Conservation (phyloP, 2,797 vertebrate species). For the Phataginus tetradactyla region DNA sequence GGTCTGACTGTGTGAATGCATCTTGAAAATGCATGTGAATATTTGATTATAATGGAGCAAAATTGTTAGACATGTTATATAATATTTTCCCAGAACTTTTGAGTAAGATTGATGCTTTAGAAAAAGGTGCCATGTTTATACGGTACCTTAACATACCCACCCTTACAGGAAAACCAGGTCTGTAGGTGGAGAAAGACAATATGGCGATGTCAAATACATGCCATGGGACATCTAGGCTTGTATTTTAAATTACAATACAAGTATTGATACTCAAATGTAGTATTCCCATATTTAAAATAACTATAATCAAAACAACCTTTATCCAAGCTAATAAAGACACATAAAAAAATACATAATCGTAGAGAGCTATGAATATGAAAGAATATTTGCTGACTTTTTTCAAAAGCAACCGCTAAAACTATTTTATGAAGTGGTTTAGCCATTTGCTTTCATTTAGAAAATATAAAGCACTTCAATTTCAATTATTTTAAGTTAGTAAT, state of each 20-base stretch:
- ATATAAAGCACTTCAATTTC: conserved; percentile 66
- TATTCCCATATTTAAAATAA: background rate
- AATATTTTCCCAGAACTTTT: background rate
- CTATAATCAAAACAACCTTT: background rate
- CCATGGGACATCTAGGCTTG: background rate
- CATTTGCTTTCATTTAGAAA: conserved; percentile 83
- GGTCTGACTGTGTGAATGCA: background rate
- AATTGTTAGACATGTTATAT: background rate
- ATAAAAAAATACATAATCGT: conserved; percentile 38
- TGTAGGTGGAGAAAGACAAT: background rate
- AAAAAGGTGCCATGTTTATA: background rate
- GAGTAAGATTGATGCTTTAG: background rate
- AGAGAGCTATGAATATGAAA: background rate
- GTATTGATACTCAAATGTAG: background rate
- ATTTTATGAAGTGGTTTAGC: conserved; percentile 48
- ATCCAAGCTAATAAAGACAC: conserved; percentile 1
- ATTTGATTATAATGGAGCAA: background rate
- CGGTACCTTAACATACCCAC: background rate
- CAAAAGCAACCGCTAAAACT: conserved; percentile 63
- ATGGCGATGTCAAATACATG: background rate
- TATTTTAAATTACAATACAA: background rate
- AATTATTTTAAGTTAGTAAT: conserved; percentile 78
- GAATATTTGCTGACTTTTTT: conserved; percentile 42
- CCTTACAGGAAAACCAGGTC: background rate
- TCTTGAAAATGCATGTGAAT: background rate